Base-by-base conservation (phyloP, 2,888 invertebrate genomes). In the Cheiracanthium punctorium region DNA sequence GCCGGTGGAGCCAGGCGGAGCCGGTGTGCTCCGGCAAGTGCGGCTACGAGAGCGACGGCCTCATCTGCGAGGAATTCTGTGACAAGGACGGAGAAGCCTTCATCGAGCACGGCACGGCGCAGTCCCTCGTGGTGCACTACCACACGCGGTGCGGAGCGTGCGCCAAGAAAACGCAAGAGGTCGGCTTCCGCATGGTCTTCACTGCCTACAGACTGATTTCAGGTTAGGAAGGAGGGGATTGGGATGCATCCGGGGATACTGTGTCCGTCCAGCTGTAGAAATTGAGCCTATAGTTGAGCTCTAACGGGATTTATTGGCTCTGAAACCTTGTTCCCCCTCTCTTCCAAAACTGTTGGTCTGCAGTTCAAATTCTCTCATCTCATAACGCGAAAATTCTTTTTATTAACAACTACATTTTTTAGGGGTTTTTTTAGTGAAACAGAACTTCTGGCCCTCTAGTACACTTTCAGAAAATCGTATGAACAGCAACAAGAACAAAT, bases 141-240 rank as follows among this genome's bases (percentile, higher is more conserved):
- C 86, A 87, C 29, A 87, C 86, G 0, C 48, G 86, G 17, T 87
- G 86, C 58, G 81, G 80, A 17, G 73, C 86, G 0, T 87, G 86
- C 41, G 67, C 76, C 7, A 76, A 30, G 14, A 52, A 70, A n/a
- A 80, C 67, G 28, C 74, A 85, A 43, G 29, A 71, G 32, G 76
- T 87, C 41, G 86, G 86, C 24, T 87, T 87, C 65, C 72, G 77
- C n/a, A 87, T 87, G 80, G 73, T 87, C 30, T 87, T 87, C 86
- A 87, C 86, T 1, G 86, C 80, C 17, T 87, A 76, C 73, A 81
- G 75, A 41, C 52, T 87, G 10, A 48, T 70, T 28, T 17, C 81
- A 81, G 86, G 86, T 87, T 5, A 80, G 76, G 30, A 48, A n/a
- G 7, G 48, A n/a, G 14, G 48, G 8, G n/a, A 48, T 48, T n/a